Base-by-base conservation (phyloP, 2,797 vertebrate genomes). In the Xiphorhynchus erythropygius region DNA sequence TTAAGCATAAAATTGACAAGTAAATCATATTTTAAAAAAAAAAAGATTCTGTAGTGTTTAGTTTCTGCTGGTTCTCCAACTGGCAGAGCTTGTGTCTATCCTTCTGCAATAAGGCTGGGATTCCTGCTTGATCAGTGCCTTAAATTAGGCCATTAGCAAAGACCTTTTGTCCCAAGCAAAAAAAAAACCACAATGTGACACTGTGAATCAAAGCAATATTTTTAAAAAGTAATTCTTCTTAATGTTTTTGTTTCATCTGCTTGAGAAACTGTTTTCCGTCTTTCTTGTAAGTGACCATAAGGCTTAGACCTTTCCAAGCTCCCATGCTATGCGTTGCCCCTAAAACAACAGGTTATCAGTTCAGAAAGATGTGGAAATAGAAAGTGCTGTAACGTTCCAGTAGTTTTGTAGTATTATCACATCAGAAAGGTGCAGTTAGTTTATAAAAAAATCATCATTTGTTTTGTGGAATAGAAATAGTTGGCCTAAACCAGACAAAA, bases 1-100 rank as follows among this genome's bases (percentile, higher is more conserved):
- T 95, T 91, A 84, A 94, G 52, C 33, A 87, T 59, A 83, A 90
- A 92, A 82, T 64, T 85, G 57, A 82, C 53, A 84, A 87, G 77
- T 69, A 80, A 76, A 84, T 83, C 27, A 44, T 8, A 27, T 52
- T 35, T 64, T 30, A 37, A 16, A 0, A 13, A 9, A 8, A 67
- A 46, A 37, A 35, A 2, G 18, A 63, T 62, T 88, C 50, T 91
- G 83, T 52, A 28, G 4, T 76, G 28, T 81, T 84, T 69, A 76
- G 25, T 50, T 77, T 39, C 50, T 85, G 7, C 24, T 53, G 35
- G 4, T 78, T 83, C 28, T 84, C 24, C 33, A 86, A 0, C 12
- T 85, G 49, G 32, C 35, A 77, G 63, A 86, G 32, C 35, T 79
- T 56, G 9, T 30, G 4, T 67, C 49, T 75, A 2, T 41, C 13